These are phyloP conservation scores for Cephus spinipes DNA, from an alignment of 2,888 invertebrate species.

Conservation along the genomic window DNA sequence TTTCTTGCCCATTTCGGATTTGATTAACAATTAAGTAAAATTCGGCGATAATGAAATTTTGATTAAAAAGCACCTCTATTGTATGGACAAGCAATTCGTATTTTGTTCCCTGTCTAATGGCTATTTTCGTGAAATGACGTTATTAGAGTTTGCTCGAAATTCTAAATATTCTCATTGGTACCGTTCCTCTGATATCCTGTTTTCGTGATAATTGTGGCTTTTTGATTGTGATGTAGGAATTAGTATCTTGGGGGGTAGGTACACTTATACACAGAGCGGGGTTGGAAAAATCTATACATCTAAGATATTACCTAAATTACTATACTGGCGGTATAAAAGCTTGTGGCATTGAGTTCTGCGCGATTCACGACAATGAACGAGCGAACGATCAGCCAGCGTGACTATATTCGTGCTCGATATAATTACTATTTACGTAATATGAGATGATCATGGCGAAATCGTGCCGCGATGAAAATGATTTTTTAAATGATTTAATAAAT, in stretches of 20 bases:
- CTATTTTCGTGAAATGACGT: not conserved
- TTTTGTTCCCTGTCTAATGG: not conserved
- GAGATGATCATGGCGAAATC: not conserved
- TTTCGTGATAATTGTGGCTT: not conserved
- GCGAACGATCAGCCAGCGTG: not conserved
- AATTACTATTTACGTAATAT: not conserved
- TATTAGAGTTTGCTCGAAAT: not conserved
- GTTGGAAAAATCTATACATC: not conserved
- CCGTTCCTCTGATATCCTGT: not conserved
- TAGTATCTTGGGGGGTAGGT: not conserved
- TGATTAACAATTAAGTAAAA: not conserved
- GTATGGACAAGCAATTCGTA: not conserved
- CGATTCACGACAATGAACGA: not conserved
- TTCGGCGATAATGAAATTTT: not conserved
- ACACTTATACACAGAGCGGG: slow-evolving; percentile 2
- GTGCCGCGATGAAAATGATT: not conserved
- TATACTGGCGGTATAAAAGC: slow-evolving; percentile 1
- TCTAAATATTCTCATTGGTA: not conserved
- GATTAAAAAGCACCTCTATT: not conserved
- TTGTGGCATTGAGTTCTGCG: not conserved
- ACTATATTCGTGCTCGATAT: not conserved
- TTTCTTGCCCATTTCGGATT: not conserved
- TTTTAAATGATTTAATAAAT: not conserved
- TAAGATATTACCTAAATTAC: not conserved
- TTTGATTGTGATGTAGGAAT: not conserved